Evolutionary conservation across 2,113 vertebrate genomes (phyloP).

Genomic region (Gymnorhina tibicen): DNA sequence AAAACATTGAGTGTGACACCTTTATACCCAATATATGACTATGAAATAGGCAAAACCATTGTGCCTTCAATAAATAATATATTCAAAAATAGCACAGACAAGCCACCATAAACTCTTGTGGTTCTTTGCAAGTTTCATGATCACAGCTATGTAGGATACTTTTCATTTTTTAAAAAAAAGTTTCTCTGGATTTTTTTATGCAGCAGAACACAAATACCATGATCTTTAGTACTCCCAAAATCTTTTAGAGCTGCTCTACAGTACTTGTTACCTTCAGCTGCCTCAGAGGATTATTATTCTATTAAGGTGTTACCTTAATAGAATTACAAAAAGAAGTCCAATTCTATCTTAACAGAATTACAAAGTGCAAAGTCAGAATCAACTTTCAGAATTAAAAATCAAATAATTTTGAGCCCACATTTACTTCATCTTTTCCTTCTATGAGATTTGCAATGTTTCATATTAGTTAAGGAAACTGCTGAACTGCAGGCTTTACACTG

Average conservation of each 20-base stretch:
- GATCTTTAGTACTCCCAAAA: background rate
- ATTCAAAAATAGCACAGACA: background rate
- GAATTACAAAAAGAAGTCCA: background rate
- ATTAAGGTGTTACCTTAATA: background rate
- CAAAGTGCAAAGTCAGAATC: background rate
- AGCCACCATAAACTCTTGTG: background rate
- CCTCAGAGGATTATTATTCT: background rate
- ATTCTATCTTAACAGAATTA: background rate
- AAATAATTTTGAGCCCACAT: background rate
- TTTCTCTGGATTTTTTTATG: background rate
- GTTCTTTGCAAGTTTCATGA: background rate
- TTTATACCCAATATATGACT: background rate
- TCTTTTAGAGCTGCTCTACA: background rate
- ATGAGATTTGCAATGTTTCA: background rate
- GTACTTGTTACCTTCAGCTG: background rate
- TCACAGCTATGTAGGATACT: background rate
- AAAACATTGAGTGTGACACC: background rate
- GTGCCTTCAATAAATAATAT: background rate
- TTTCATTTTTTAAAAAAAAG: background rate
- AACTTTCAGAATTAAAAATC: background rate
- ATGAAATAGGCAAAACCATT: background rate
- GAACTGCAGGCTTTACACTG: background rate
- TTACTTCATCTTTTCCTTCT: background rate
- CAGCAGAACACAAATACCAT: background rate
- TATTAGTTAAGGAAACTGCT: background rate